Base-by-base conservation (phyloP, 2,113 vertebrate genomes). In the Fulica atra region DNA sequence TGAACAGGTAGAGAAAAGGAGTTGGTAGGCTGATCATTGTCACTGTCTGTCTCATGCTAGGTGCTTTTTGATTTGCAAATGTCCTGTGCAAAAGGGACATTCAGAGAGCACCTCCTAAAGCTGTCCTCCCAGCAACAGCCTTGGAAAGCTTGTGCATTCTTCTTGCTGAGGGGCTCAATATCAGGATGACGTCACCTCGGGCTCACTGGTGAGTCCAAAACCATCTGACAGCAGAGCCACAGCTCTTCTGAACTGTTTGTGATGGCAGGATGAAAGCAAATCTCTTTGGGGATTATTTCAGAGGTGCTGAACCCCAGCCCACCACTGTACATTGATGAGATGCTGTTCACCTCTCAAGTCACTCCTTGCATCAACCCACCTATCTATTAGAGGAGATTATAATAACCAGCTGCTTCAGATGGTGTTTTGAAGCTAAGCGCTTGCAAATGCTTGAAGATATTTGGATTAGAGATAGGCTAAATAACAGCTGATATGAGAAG, bases 381-480 rank as follows among this genome's bases (percentile, higher is more conserved):
- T 70, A 3, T 66, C 33, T 66, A 4, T 81, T 46, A 86, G 56
- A 87, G 57, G 15, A 82, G 66, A 89, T 86, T 61, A 31, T 78
- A 86, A 76, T 44, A 77, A 78, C 68, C 56, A 53, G 21, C 74
- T 96, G 72, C 79, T 61, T 88, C 64, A n/a, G 76, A 14, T 3
- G 4, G 26, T 48, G 42, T 86, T 95, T 65, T 81, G 72, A 81
- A 96, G 68, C 72, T 88, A 88, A 89, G 71, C 56, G 13, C 51
- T 86, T 35, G 26, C 42, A 94, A 95, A 74, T 57, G 60, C 42
- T 81, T 83, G 74, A 81, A 92, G 60, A 64, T 77, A 54, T 18
- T 81, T 88, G 64, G 56, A 72, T 90, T 88, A 91, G 82, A 93
- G 54, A 44, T 17, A 77, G 70, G 19, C 44, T 79, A 72, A 97